A percentile compares a stretch with the other conserved stretches of the same genome.
These are phyloP conservation scores for Philonicus albiceps DNA, from an alignment of 2,888 invertebrate species.

Conservation along the genomic window DNA sequence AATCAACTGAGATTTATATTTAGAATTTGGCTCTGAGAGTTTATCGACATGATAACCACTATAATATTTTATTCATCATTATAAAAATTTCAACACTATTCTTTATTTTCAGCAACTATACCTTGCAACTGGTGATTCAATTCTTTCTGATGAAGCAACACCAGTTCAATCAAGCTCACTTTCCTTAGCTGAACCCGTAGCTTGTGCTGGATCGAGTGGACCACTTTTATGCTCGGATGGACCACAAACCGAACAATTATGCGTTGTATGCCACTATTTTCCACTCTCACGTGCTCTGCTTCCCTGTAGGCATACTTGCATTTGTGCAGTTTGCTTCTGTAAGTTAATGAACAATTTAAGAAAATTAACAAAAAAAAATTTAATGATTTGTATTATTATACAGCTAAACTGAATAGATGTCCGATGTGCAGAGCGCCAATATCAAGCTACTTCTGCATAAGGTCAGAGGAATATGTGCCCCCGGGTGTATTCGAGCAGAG, in stretches of 20 bases:
- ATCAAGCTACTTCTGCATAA: conserved; percentile 83
- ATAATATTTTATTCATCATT: no score
- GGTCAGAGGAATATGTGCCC: conserved; percentile 78
- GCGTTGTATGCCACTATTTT: conserved; percentile 84
- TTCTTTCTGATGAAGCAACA: conserved; percentile 66
- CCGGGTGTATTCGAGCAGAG: conserved; percentile 61
- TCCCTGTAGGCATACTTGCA: conserved; percentile 87
- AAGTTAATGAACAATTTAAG: conserved; percentile 54
- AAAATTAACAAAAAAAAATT: background rate
- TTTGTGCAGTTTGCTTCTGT: conserved; percentile 81
- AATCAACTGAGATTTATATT: no score
- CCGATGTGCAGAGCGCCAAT: conserved; percentile 87
- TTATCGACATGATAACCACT: no score
- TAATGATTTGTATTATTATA: conserved; percentile 48
- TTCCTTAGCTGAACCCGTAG: conserved; percentile 67
- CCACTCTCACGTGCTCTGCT: conserved; percentile 80
- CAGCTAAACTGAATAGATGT: conserved; percentile 80
- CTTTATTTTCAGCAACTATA: conserved; percentile 73
- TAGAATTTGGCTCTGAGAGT: no score
- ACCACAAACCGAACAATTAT: conserved; percentile 70
- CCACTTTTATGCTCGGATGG: conserved; percentile 51
- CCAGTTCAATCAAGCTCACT: conserved; percentile 55
- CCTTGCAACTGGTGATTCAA: conserved; percentile 74
- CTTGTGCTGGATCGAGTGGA: conserved; percentile 59
- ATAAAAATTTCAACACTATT: background rate